Base-by-base conservation (phyloP, 1,140 invertebrate genomes). In the Sarcophaga bullata region DNA sequence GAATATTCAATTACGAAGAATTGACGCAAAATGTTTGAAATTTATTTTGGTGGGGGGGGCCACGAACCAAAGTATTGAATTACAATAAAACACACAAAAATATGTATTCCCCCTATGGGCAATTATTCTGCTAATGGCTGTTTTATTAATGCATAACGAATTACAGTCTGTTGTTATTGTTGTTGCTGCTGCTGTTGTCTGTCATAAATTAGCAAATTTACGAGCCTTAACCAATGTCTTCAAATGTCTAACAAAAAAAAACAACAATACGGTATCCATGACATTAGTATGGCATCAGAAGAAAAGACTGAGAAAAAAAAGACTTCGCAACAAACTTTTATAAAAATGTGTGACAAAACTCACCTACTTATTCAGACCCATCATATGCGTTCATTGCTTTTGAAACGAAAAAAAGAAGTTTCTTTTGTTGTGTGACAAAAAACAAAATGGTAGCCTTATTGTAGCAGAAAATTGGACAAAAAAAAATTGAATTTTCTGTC, bases 201-300 rank as follows among this genome's bases (percentile, higher is more conserved):
- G 75, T 78, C 75, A 78, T 78, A 78, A 78, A 78, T 78, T 78
- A 78, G 13, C 75, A 78, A 78, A 78, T 78, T 78, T 78, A 68
- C n/a, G 62, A 8, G 8, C 17, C 9, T 7, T 17, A 68, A 62
- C 2, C 58, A n/a, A n/a, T 58, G 11, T 37, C 25, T 37, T 37
- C 25, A 37, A n/a, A 37, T 37, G 4, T 37, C 25, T 37, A 37
- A n/a, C n/a, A n/a, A n/a, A n/a, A n/a, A n/a, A n/a, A n/a, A n/a
- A n/a, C n/a, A 37, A 37, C 25, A 37, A 37, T 37, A 37, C 25
- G 25, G 25, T 37, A 37, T 37, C 25, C 25, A 37, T 37, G 25
- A 37, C 25, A 37, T 37, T 37, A 37, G 25, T 37, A 37, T 37
- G 25, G 4, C 25, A 37, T 1, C 1, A 37, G 25, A 37, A 37